Evolutionary conservation across 2,888 invertebrate species (phyloP).

Genomic region (Pteria penguin): DNA sequence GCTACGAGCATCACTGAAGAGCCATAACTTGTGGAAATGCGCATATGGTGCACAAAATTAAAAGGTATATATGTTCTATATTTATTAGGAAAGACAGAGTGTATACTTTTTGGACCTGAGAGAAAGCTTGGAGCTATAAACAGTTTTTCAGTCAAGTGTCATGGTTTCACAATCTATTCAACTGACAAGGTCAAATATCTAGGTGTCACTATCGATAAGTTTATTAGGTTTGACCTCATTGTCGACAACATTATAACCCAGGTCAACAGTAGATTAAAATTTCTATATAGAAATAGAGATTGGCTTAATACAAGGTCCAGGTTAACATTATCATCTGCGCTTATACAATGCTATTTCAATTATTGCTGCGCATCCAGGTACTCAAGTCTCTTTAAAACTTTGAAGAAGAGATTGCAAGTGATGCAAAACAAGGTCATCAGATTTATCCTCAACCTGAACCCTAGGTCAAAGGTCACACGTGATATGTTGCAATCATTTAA

Average conservation of each 20-base stretch:
- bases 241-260: not conserved
- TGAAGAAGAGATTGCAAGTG: not conserved
- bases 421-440: not conserved
- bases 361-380: not conserved
- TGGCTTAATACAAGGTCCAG: not conserved
- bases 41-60: too few species aligned
- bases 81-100: not conserved
- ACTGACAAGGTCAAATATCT: not conserved
- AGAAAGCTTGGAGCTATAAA: not conserved
- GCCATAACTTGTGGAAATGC: too few species aligned
- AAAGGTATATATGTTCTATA: too few species aligned
- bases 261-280: not conserved
- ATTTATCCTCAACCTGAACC: not conserved
- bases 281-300: not conserved
- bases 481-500: not conserved
- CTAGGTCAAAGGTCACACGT: not conserved
- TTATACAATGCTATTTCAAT: not conserved
- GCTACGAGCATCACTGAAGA: too few species aligned
- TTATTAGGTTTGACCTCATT: not conserved
- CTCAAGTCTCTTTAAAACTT: not conserved
- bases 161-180: not conserved
- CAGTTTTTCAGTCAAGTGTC: not conserved
- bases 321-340: not conserved
- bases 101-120: not conserved
- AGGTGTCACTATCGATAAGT: not conserved